Base-by-base conservation (phyloP, 2,797 vertebrate genomes). In the Crax fasciolata region DNA sequence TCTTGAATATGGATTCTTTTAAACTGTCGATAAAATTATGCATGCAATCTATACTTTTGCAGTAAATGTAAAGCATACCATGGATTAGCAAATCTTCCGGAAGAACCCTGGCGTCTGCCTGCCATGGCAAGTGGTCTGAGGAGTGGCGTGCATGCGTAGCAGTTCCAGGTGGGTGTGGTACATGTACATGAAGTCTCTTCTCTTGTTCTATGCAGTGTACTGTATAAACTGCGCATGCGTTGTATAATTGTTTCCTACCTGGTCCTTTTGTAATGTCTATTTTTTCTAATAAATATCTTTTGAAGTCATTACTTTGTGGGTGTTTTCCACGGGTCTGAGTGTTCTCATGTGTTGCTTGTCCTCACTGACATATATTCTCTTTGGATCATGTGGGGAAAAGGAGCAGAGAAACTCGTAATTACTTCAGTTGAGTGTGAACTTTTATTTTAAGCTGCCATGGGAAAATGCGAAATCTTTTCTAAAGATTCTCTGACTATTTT, bases 261-360 rank as follows among this genome's bases (percentile, higher is more conserved):
- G 4, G 13, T 92, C 59, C 71, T 89, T 38, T 83, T 97, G 96
- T 97, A 96, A 84, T 54, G 63, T 81, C 62, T 4, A 2, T 89
- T 96, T 87, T 89, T 89, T 70, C 88, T 79, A 97, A 97, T 97
- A 97, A 97, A 97, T 48, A 84, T 67, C 32, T 95, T 91, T 87
- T 80, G 75, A 97, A 97, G 85, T 93, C 62, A 85, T 84, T 85
- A 61, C 76, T 93, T 92, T 87, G 94, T 97, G 95, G 25, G 93
- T 93, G 89, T 94, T 96, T 96, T 96, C 85, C 84, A 83, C 76
- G 67, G 73, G 27, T 91, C 68, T 48, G 13, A 35, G 59, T 43
- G 54, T 84, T 93, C 41, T 67, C 19, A 3, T 44, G 67, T 89
- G 79, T 87, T 58, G 55, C 39, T 71, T 71, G 39, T 79, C 51